These are phyloP conservation scores for Empidonax traillii DNA, from an alignment of 2,113 vertebrate species.

Conservation along the genomic window DNA sequence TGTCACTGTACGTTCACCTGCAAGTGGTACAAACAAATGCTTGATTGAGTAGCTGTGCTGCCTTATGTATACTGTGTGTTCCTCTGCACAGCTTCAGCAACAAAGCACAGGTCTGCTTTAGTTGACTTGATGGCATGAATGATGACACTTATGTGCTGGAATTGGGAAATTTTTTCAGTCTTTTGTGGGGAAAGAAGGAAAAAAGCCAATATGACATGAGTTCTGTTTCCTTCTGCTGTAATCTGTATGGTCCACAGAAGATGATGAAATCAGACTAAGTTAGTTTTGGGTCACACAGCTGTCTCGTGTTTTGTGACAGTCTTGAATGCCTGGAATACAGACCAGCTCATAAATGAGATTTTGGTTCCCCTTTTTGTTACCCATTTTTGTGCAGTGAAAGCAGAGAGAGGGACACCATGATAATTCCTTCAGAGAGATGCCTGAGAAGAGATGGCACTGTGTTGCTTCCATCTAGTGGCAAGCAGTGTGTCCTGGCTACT, in stretches of 20 bases:
- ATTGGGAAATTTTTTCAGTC: background rate
- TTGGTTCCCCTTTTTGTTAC: background rate
- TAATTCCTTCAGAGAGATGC: fast-evolving
- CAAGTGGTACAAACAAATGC: background rate
- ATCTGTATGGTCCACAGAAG: background rate
- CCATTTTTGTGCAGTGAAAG: background rate
- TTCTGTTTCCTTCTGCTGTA: background rate
- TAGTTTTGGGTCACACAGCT: background rate
- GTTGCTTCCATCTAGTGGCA: background rate
- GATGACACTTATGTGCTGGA: background rate
- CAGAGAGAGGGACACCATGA: background rate
- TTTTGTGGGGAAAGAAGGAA: background rate
- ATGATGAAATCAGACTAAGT: background rate
- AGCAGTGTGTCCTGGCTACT: background rate
- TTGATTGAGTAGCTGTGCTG: background rate
- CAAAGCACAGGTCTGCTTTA: background rate
- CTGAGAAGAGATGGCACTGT: background rate
- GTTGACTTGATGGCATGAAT: background rate
- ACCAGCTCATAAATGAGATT: background rate
- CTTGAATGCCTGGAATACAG: background rate
- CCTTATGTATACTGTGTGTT: background rate
- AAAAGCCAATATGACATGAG: background rate
- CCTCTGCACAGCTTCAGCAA: background rate
- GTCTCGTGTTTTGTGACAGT: background rate
- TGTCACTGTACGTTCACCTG: background rate